Percentiles rank a stretch among this genome's conserved stretches.
Conservation (phyloP, 2,888 invertebrate genomes). For the Teinopalpus imperialis region DNA sequence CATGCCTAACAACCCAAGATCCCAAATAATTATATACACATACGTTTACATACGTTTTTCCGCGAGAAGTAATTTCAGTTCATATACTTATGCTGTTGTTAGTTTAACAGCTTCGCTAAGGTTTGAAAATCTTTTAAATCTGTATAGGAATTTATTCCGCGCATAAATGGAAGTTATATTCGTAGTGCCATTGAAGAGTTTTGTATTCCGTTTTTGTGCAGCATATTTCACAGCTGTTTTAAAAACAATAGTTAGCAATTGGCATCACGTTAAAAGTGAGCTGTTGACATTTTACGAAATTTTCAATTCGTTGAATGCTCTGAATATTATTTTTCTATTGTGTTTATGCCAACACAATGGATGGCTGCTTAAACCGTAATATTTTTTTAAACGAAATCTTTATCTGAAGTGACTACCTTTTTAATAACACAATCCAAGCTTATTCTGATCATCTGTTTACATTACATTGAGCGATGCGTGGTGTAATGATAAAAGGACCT, state of each 20-base stretch:
- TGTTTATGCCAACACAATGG: constrained; percentile 7
- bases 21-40: no score
- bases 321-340: constrained; percentile 4
- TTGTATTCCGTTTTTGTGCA: constrained; percentile 14
- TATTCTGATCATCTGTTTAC: no score
- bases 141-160: not conserved
- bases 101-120: no score
- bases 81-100: no score
- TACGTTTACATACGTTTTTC: no score
- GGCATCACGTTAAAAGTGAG: constrained; percentile 10
- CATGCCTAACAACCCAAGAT: no score
- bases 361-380: constrained; percentile 1
- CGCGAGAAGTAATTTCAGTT: no score
- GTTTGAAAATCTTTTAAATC: not conserved
- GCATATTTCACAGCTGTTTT: constrained; percentile 11
- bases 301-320: constrained; percentile 4
- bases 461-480: no score
- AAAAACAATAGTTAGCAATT: constrained; percentile 16
- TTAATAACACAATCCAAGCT: no score
- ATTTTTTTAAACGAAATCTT: no score
- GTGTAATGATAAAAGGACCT: no score
- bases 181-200: constrained; percentile 7
- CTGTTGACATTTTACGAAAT: constrained; percentile 13
- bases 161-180: constrained; percentile 5
- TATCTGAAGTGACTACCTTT: no score